Conservation (phyloP, 2,113 vertebrate genomes). For the Equus quagga region DNA sequence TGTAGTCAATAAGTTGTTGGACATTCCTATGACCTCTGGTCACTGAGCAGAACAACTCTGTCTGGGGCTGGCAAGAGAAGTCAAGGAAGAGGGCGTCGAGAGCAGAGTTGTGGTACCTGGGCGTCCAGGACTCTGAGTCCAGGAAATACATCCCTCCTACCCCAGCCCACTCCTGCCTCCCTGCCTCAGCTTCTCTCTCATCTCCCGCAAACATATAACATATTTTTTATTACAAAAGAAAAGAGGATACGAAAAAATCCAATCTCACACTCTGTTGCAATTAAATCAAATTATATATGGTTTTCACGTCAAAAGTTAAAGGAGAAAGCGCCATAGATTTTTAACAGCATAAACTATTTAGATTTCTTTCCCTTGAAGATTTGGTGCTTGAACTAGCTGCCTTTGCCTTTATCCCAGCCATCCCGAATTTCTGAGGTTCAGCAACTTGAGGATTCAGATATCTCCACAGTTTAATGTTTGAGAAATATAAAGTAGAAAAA, state of each 20-base stretch:
- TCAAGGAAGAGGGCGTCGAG: rapidly evolving
- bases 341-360: constrained; percentile 28
- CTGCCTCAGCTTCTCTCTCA: neutral
- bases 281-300: neutral
- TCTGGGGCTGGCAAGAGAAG: neutral
- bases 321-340: constrained; percentile 41
- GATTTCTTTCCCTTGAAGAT: constrained; percentile 52
- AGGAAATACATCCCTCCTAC: rapidly evolving
- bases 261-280: neutral
- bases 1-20: neutral
- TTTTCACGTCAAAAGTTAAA: constrained; percentile 38
- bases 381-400: constrained; percentile 29
- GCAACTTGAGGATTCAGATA: neutral
- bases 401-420: neutral
- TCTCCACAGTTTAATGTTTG: constrained; percentile 5
- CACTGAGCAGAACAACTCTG: neutral
- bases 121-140: rapidly evolving
- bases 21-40: neutral
- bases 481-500: constrained; percentile 46
- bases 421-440: constrained; percentile 41
- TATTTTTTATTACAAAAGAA: neutral
- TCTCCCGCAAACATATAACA: neutral
- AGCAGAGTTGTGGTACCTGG: rapidly evolving
- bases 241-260: neutral
- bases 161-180: rapidly evolving